Conservation (phyloP, 2,113 vertebrate species). For the Vicugna pacos region DNA sequence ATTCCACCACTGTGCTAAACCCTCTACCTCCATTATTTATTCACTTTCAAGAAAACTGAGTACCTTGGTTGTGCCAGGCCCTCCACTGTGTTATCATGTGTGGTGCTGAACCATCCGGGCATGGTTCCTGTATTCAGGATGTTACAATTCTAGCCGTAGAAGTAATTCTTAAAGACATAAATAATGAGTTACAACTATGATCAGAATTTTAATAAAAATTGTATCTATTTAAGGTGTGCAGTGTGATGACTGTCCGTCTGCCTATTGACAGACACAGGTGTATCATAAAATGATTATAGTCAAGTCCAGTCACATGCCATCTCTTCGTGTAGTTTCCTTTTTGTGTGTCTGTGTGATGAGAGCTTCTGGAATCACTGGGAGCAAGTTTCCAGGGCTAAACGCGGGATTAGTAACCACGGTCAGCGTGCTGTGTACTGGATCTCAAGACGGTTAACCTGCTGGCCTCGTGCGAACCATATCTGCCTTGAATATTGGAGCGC, state of each 20-base stretch:
- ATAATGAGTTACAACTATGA: neutral
- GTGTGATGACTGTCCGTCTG: neutral
- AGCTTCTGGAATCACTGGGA: no score
- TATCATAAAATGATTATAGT: neutral
- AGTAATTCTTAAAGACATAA: neutral
- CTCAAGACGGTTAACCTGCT: neutral
- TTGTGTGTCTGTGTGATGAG: neutral
- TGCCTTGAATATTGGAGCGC: neutral
- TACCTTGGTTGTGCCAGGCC: no score
- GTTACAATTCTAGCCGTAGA: neutral
- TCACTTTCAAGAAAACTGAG: no score
- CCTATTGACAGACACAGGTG: neutral
- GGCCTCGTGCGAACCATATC: neutral
- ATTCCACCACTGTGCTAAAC: no score
- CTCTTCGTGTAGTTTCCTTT: no score
- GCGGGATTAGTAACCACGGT: neutral
- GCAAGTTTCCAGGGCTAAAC: neutral
- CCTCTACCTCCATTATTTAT: neutral
- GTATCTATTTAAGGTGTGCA: neutral
- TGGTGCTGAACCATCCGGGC: neutral
- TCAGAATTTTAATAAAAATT: neutral
- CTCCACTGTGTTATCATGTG: neutral
- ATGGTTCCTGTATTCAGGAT: neutral
- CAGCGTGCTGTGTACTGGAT: no score
- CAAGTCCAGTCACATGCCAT: neutral